Evolutionary conservation across 2,797 vertebrate species (phyloP), one percentile per base, ranked within the genome.

Genomic region (Sebastes taczanowskii): DNA sequence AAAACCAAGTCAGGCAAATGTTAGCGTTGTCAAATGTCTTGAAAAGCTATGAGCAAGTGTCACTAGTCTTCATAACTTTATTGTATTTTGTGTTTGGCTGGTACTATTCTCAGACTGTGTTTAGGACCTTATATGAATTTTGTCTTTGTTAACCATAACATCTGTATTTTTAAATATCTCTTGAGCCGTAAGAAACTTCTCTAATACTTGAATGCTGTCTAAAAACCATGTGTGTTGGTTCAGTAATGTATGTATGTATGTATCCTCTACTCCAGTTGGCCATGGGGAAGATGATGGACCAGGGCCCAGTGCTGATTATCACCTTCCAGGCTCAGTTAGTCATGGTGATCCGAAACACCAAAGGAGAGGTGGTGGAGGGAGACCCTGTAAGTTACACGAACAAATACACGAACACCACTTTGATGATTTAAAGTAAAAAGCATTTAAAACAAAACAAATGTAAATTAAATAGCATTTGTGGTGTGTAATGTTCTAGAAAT

Each of bases 201-300:
- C 25, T 61, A 20, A 42, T 18, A 53, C 8, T 22, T 70, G 3
- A 73, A 56, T 77, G n/a, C 25, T 30, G 8, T 52, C 8, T 35
- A 27, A 38, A 46, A 29, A 4, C 62, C 1, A 7, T 0, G 0
- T 64, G 52, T 78, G 29, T 34, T 32, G 20, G 10, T 42, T 66
- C 9, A 61, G 20, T 71, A 5, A 34, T 46, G n/a, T 18, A 4
- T 66, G 14, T 18, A 4, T 66, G 14, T 27, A 7, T 13, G 10
- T 62, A 0, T 85, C 2, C 25, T 81, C 68, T 74, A 56, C 56
- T 60, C 0, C 92, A 99, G 98, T 81, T 99, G 89, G 97, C 97
- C 22, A 97, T 99, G 98, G 98, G 97, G 53, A 99, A 99, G 95
- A 98, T 99, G 96, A 99, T 99, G 98, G 98, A 99, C 70, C 98